Evolutionary conservation across 2,113 vertebrate genomes (phyloP).

Genomic region (Oophaga pumilio): DNA sequence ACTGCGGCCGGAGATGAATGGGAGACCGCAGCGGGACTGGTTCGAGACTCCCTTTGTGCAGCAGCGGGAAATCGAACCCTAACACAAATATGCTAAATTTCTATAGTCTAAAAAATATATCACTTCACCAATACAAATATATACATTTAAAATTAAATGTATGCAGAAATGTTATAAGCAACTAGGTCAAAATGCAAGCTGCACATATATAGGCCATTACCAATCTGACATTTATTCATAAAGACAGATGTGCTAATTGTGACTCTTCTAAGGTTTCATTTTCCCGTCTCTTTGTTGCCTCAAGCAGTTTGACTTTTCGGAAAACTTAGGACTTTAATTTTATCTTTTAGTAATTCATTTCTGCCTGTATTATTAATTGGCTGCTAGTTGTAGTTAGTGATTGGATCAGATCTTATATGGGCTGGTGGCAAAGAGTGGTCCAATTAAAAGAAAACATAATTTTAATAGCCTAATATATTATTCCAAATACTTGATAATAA

Average conservation of each 20-base stretch:
- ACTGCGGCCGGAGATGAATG: too few relatives aligned
- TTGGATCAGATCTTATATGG: constrained; percentile 7
- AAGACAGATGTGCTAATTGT: neutral
- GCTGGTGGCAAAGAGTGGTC: neutral
- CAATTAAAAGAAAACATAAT: neutral
- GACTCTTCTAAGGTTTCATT: constrained; percentile 4
- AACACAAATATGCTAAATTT: too few relatives aligned
- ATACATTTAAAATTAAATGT: neutral
- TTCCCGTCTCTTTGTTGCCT: neutral
- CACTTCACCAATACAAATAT: too few relatives aligned
- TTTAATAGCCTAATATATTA: constrained; percentile 2
- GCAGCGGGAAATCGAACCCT: too few relatives aligned
- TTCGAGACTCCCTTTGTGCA: too few relatives aligned
- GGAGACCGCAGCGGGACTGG: too few relatives aligned
- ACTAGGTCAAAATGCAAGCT: neutral
- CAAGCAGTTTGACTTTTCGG: constrained; percentile 15
- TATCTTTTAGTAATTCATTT: constrained; percentile 20
- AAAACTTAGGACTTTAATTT: neutral
- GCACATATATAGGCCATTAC: neutral
- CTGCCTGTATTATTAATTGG: constrained; percentile 25
- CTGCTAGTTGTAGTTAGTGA: constrained; percentile 12
- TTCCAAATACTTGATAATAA: neutral
- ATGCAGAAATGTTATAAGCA: neutral
- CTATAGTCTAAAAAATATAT: too few relatives aligned
- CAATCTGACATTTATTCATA: neutral